These are phyloP conservation scores for Zeugodacus cucurbitae DNA, from an alignment of 1,140 invertebrate genomes.

Conservation along the genomic window DNA sequence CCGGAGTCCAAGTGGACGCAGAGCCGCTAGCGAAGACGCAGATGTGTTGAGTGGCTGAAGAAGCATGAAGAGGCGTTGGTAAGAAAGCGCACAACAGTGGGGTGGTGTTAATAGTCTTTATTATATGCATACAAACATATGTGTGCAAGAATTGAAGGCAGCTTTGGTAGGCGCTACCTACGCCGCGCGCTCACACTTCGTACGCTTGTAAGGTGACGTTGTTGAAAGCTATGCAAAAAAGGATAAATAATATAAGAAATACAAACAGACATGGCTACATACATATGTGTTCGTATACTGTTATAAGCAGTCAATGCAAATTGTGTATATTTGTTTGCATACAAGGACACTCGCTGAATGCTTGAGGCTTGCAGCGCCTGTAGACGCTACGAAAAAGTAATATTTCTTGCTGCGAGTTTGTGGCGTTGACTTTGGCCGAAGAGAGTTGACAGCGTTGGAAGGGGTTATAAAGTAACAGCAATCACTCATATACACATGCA, in stretches of 20 bases:
- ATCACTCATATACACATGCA: not conserved
- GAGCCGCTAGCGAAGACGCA: not conserved
- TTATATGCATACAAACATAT: not conserved
- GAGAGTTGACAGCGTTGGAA: not conserved
- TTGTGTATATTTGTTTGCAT: not conserved
- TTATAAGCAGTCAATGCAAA: not conserved
- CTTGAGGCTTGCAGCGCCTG: not conserved
- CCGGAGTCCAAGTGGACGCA: not conserved
- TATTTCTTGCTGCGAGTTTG: not conserved
- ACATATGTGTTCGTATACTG: not conserved
- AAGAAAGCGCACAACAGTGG: not conserved
- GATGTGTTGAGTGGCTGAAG: slow-evolving; percentile 20
- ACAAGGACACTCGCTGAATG: not conserved
- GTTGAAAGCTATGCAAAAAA: slow-evolving; percentile 23
- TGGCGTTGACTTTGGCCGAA: not conserved
- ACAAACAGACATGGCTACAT: not conserved
- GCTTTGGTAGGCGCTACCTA: slow-evolving; percentile 4
- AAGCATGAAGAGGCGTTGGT: not conserved
- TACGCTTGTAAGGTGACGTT: not conserved
- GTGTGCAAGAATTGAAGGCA: not conserved
- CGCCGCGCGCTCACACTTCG: not conserved
- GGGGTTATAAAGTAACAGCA: not conserved
- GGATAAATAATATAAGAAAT: not conserved
- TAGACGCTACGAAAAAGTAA: not conserved
- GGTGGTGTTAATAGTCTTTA: not conserved